Base-by-base conservation (phyloP, 1,140 invertebrate genomes). In the Leptinotarsa undecemlineata region DNA sequence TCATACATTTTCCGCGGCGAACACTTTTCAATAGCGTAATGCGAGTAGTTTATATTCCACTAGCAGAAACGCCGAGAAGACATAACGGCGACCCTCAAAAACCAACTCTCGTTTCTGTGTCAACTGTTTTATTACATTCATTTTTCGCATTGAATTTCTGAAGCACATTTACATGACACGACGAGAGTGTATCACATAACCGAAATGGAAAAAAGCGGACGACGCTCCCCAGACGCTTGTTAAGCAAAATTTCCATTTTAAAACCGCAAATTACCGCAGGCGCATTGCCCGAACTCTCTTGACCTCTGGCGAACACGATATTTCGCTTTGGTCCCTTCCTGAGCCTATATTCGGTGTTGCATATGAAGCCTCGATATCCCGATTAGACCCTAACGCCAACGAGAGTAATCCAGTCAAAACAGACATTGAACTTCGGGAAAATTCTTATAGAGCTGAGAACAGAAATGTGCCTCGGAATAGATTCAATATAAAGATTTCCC, bases 321-420 rank as follows among this genome's bases (percentile, higher is more conserved):
- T 57, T 57, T 57, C 51, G 51, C 51, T 57, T 57, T 57, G 51
- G 51, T 57, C 51, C 51, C n/a, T 57, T 57, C 51, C 51, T 57
- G 51, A 57, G 51, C 51, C 51, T 57, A 57, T 57, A 15, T 19
- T 57, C 6, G 17, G 0, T 57, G 51, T 57, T 57, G 15, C 51
- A 57, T 57, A 15, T 57, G 51, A 57, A 57, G 51, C 17, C 51
- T 17, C 51, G 51, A 17, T 19, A 57, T 57, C 17, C n/a, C 51
- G 51, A 57, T 57, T 57, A 57, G 51, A 19, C 51, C 51, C n/a
- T 57, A n/a, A 57, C 51, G 51, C 14, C 51, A 17, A 57, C n/a
- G 51, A 15, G 51, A 19, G n/a, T 57, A 42, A 42, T 42, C 33
- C 33, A 42, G 33, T 42, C 8, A 11, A 42, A 11, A 42, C 33